These are phyloP conservation scores for Araneus ventricosus DNA, from an alignment of 1,140 invertebrate genomes.

Conservation along the genomic window DNA sequence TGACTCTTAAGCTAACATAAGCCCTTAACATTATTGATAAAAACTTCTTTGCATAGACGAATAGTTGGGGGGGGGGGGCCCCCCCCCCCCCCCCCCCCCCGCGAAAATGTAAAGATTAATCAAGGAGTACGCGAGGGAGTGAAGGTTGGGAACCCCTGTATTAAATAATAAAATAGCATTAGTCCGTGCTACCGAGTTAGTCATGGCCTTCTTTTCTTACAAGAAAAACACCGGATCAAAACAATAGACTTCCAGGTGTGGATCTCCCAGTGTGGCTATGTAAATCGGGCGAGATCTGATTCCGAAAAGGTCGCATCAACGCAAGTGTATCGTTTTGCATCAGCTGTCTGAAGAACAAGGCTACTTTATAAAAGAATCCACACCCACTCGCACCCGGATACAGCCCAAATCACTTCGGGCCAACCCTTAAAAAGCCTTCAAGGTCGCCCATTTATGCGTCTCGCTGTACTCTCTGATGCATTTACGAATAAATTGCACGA, in stretches of 20 bases:
- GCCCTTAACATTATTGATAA: no score
- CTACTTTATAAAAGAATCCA: conserved; percentile 40
- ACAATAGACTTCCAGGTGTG: background rate
- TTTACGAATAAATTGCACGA: background rate
- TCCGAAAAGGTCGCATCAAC: background rate
- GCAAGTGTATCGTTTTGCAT: conserved; percentile 13
- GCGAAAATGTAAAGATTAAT: no score
- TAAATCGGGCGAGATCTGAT: conserved; percentile 11
- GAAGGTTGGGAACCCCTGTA: no score
- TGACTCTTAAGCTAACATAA: no score
- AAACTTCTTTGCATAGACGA: no score
- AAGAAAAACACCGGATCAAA: background rate
- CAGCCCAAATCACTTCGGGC: conserved; percentile 19
- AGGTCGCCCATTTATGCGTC: conserved; percentile 29
- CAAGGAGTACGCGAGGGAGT: no score
- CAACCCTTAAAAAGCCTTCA: background rate
- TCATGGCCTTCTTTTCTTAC: background rate
- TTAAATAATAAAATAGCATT: background rate
- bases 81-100: no score
- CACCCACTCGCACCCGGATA: conserved; percentile 39
- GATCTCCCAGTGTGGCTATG: background rate
- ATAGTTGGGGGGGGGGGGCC: no score
- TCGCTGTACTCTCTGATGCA: background rate
- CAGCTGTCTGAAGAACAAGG: conserved; percentile 40
- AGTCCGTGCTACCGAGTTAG: background rate